These are phyloP conservation scores for Pharmacophagus antenor DNA, from an alignment of 2,888 invertebrate genomes.

Conservation along the genomic window DNA sequence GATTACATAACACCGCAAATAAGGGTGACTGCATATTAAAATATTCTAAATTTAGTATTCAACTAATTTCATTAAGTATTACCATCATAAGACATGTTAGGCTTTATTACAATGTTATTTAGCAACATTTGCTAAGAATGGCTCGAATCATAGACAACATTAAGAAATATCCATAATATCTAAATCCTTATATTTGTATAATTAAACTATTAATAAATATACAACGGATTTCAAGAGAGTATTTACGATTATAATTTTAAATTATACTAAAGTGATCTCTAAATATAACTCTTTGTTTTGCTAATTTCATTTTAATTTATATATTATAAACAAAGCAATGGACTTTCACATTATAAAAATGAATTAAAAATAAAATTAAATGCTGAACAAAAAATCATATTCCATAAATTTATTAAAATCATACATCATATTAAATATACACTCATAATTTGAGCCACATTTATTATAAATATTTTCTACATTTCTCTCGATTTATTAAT, in stretches of 20 bases:
- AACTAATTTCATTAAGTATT: conserved; percentile 50
- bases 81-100: conserved; percentile 77
- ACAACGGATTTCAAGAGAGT: conserved; percentile 12
- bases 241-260: conserved; percentile 17
- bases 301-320: conserved; percentile 24
- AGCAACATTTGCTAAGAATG: conserved; percentile 51
- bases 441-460: conserved; percentile 20
- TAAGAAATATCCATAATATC: conserved; percentile 34
- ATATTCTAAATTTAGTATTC: conserved; percentile 49
- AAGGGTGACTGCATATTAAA: conserved; percentile 55
- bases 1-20: conserved; percentile 63
- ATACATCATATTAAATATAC: conserved; percentile 16
- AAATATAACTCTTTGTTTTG: conserved; percentile 25
- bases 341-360: not conserved
- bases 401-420: conserved; percentile 11
- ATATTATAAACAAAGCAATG: not conserved
- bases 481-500: conserved; percentile 21
- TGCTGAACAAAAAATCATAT: conserved; percentile 12
- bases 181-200: conserved; percentile 34
- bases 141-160: conserved; percentile 66
- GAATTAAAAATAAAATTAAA: conserved; percentile 11
- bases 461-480: conserved; percentile 8
- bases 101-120: conserved; percentile 57
- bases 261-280: conserved; percentile 14
- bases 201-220: conserved; percentile 30